Evolutionary conservation across 2,113 vertebrate genomes (phyloP), one percentile per base, ranked within the genome.

Genomic region (Eonycteris spelaea): DNA sequence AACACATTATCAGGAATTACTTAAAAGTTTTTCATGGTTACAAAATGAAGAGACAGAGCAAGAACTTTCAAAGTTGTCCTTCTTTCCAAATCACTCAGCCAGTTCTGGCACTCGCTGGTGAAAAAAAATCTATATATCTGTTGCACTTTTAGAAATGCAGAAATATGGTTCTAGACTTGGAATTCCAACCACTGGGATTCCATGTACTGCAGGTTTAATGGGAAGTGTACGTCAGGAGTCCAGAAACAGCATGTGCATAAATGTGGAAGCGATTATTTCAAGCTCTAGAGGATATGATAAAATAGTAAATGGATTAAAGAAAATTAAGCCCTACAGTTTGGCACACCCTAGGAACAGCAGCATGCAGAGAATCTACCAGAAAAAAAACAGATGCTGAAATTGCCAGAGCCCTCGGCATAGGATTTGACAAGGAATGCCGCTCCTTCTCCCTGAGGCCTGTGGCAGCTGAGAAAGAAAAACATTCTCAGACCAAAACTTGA

Each of bases 21-120:
- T 26, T 5, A 1, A 4, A 48, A 57, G 30, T 0, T 2, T 57
- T 22, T 33, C 48, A 8, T 5, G 1, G 0, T 18, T 6, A 38
- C 40, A 12, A 40, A 22, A 15, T 0, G n/a, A 53, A 57, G 61
- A 80, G 12, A 28, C 22, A 48, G 14, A 45, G 12, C 12, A 38
- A 30, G 43, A 6, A 43, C 26, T 19, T 51, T 22, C 59, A 8
- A 12, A 55, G 18, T 40, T 1, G 1, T 9, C 59, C 40, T 59
- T 22, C 73, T 38, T 28, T 67, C 87, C n/a, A 22, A 63, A 7
- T 19, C 26, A 1, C 30, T 26, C 6, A 9, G 48, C 53, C 9
- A 10, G n/a, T 14, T 53, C 86, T 48, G 51, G 67, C 6, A 10
- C 70, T 1, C 4, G 38, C 51, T 4, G 67, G n/a, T 12, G 61